Base-by-base conservation (phyloP, 1,140 invertebrate genomes). In the Batillaria attramentaria region DNA sequence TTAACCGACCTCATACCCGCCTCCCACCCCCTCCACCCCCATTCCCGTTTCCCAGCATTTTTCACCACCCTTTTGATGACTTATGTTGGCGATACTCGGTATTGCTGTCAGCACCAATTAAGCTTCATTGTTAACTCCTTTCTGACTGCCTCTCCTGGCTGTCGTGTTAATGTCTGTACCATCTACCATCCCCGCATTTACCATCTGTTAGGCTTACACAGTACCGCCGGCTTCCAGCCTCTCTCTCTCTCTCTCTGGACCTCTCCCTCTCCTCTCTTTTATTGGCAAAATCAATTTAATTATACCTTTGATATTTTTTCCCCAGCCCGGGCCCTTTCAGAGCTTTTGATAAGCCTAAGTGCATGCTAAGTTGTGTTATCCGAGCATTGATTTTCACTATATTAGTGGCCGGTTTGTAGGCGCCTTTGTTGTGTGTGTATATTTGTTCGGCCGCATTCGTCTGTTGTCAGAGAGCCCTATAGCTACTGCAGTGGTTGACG, bases 311-410 rank as follows among this genome's bases (percentile, higher is more conserved):
- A 75, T 75, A 75, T 50, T 75, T 75, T 75, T 73, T 57, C 39
- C 28, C 46, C 43, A 35, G 72, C 28, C 33, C 54, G 3, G 18
- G 33, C 35, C 20, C 72, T 75, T 50, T 37, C 42, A 31, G 33
- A 70, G 54, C 54, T 57, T 75, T 75, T 75, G 72, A 75, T 75
- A 75, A 75, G 72, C 72, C 72, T 75, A 75, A 75, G 72, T 75
- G 72, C 72, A 75, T 75, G 72, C 72, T 75, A 75, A 75, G 72
- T 62, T 75, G 72, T 65, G 72, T 75, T 75, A 75, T 75, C 72
- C 42, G 54, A 35, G 18, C 37, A 75, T 75, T 62, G 73, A 65
- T 75, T 65, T 42, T 37, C 57, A 65, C 72, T 75, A 62, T 75
- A 65, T 75, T 75, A 65, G 57, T 65, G 54, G n/a, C n/a, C 24